Evolutionary conservation across 2,113 vertebrate genomes (phyloP).

Genomic region (Percina caprodes): DNA sequence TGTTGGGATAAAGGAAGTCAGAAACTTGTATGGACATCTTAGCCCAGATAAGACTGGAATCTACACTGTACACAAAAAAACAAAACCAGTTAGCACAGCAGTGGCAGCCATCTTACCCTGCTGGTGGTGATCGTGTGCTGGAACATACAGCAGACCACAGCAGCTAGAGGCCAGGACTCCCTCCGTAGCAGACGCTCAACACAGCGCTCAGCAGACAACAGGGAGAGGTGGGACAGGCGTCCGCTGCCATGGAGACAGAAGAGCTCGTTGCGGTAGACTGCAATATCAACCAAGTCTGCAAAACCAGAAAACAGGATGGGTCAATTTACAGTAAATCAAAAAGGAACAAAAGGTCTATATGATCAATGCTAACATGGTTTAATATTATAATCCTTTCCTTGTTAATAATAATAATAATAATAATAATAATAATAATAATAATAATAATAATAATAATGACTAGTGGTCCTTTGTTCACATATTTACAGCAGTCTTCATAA

Average conservation of each 20-base stretch:
- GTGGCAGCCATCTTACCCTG: constrained; percentile 84
- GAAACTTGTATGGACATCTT: background rate
- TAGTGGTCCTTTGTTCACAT: background rate
- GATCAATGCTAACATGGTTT: background rate
- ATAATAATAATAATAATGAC: too few relatives aligned
- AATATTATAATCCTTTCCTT: background rate
- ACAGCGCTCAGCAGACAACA: constrained; percentile 91
- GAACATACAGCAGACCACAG: constrained; percentile 91
- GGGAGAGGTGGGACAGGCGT: constrained; percentile 90
- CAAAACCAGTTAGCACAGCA: background rate
- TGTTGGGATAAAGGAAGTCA: background rate
- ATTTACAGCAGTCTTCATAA: background rate
- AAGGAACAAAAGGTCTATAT: background rate
- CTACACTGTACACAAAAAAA: background rate
- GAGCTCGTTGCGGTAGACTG: constrained; percentile 90
- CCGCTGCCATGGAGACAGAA: constrained; percentile 93
- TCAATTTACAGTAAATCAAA: background rate
- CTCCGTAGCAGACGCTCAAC: constrained; percentile 92
- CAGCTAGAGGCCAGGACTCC: constrained; percentile 89
- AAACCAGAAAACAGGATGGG: constrained; percentile 9
- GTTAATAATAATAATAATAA: too few relatives aligned
- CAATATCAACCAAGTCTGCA: constrained; percentile 91
- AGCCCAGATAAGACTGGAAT: constrained; percentile 3
- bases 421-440: too few relatives aligned
- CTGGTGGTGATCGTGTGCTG: constrained; percentile 86